phyloP scores from a whole-genome alignment of 2,113 vertebrate species.

The Myotis yumanensis region DNA sequence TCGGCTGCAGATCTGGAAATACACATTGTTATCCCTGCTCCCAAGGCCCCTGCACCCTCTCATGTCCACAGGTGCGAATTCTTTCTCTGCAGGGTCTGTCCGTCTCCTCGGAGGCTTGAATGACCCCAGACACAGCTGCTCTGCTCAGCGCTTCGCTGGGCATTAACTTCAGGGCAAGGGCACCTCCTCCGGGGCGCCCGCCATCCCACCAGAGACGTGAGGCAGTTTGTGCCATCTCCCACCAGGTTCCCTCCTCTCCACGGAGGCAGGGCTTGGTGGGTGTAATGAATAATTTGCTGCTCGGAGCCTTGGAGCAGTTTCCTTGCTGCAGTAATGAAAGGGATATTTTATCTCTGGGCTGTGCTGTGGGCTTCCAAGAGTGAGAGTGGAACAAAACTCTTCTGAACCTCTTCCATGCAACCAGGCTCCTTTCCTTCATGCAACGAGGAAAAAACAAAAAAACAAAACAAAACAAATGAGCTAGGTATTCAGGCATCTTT shows the following conservation, averaged over 20 bases:
- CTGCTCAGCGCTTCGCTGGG: background rate
- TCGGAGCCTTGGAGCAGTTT: background rate
- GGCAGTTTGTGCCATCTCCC: background rate
- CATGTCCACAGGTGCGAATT: background rate
- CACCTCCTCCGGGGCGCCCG: too few relatives aligned
- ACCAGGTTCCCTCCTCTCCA: background rate
- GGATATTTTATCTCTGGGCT: background rate
- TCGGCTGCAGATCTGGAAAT: background rate
- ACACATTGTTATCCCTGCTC: fast-evolving
- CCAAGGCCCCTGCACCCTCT: background rate
- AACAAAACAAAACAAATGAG: background rate
- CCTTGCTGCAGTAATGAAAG: background rate
- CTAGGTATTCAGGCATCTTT: background rate
- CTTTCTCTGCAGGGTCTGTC: background rate
- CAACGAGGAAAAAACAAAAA: background rate
- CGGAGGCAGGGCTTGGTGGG: too few relatives aligned
- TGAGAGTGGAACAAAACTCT: background rate
- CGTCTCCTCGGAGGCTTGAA: background rate
- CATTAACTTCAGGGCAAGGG: background rate
- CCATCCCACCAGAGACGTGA: background rate
- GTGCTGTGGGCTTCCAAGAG: background rate
- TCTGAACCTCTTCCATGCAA: background rate
- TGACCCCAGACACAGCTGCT: background rate
- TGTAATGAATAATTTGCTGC: background rate
- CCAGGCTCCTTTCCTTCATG: background rate